These are phyloP conservation scores for Telenomus remus DNA, from an alignment of 1,140 invertebrate genomes.

Conservation along the genomic window DNA sequence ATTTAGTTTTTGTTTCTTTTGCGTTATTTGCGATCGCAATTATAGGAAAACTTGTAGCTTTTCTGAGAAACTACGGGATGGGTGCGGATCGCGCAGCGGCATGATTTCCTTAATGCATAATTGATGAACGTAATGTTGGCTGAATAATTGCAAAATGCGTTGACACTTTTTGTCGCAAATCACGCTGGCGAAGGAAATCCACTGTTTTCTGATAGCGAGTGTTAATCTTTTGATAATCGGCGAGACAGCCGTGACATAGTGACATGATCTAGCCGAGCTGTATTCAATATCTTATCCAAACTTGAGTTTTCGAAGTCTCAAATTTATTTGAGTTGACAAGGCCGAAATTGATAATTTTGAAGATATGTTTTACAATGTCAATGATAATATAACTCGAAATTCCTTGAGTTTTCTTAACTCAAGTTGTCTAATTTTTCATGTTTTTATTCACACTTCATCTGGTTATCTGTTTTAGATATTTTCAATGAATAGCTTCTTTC, in stretches of 20 bases:
- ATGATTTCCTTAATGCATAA: conserved; percentile 24
- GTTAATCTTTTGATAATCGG: conserved; percentile 25
- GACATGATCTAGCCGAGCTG: conserved; percentile 4
- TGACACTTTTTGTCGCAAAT: background rate
- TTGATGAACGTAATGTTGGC: conserved; percentile 8
- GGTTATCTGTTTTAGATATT: too few relatives aligned
- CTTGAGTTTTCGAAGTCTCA: conserved; percentile 8
- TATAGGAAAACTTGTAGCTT: too few relatives aligned
- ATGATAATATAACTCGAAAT: too few relatives aligned
- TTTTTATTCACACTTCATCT: too few relatives aligned
- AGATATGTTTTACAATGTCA: too few relatives aligned
- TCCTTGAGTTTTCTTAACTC: too few relatives aligned
- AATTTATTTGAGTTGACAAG: conserved; percentile 3
- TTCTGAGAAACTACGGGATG: too few relatives aligned
- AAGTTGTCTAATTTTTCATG: too few relatives aligned
- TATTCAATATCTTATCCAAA: conserved; percentile 36
- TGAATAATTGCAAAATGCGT: conserved; percentile 7
- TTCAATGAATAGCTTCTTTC: too few relatives aligned
- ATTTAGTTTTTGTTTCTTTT: too few relatives aligned
- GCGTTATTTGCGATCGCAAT: too few relatives aligned
- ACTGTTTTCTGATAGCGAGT: conserved; percentile 1
- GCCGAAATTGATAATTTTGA: background rate
- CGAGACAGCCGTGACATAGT: conserved; percentile 31
- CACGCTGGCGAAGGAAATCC: conserved; percentile 3
- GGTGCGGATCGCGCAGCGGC: background rate